Evolutionary conservation across 1,140 invertebrate genomes (phyloP).

Genomic region (Diorhabda elongata): DNA sequence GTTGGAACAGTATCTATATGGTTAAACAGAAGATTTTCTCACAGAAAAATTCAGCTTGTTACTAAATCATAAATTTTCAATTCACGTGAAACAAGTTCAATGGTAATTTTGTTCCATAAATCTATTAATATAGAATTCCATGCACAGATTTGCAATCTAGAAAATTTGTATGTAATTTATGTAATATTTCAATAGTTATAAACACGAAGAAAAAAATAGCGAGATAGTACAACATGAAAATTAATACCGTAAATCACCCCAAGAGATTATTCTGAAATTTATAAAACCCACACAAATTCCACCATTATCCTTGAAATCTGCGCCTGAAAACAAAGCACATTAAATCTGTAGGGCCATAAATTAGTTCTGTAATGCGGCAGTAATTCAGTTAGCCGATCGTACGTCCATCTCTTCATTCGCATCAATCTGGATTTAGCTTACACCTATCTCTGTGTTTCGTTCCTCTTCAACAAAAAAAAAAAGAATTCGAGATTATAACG

Average conservation of each 20-base stretch:
- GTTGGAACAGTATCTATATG: no score
- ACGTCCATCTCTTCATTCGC: constrained; percentile 33
- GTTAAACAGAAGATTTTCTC: no score
- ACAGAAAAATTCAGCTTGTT: no score
- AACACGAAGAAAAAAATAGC: no score
- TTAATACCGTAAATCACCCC: not conserved
- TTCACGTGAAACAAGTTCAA: no score
- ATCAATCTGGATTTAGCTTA: constrained; percentile 39
- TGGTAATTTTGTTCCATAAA: no score
- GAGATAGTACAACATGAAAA: not conserved
- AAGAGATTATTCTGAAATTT: constrained; percentile 4
- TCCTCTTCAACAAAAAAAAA: constrained; percentile 5
- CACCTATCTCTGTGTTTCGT: constrained; percentile 30
- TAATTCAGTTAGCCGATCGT: constrained; percentile 39
- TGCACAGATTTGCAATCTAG: no score
- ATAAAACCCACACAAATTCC: constrained; percentile 31
- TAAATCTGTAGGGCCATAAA: constrained; percentile 37
- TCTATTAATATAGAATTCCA: no score
- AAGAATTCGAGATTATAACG: not conserved
- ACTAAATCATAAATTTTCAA: no score
- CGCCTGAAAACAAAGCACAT: constrained; percentile 32
- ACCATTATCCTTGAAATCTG: constrained; percentile 29
- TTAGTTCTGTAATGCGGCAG: constrained; percentile 35
- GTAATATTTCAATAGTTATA: no score
- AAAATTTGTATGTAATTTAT: no score